These are phyloP conservation scores for Scrobipalpa costella DNA, from an alignment of 2,888 invertebrate genomes.

Conservation along the genomic window DNA sequence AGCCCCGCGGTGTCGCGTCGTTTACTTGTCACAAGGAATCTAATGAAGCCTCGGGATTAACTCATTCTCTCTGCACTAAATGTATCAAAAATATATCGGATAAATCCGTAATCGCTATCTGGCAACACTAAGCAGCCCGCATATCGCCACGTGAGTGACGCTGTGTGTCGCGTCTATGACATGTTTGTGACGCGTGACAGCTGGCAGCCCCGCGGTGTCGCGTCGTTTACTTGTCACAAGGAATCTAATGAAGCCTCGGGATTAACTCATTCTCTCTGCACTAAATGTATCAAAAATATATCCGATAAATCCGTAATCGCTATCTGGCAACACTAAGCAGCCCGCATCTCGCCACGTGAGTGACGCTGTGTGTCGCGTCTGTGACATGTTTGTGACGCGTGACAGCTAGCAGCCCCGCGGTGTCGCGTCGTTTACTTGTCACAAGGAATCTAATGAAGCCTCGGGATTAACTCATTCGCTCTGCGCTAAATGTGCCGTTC, in stretches of 20 bases:
- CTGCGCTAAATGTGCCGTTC: background rate
- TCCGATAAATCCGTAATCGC: too few species aligned
- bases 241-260: background rate
- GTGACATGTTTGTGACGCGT: constrained; percentile 9
- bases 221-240: background rate
- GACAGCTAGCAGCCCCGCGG: background rate
- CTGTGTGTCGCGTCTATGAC: too few species aligned
- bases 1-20: constrained; percentile 14
- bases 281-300: too few species aligned
- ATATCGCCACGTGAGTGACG: background rate
- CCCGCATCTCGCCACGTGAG: background rate
- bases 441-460: constrained; percentile 20
- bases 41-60: constrained; percentile 20
- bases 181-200: constrained; percentile 3
- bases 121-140: background rate
- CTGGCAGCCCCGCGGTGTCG: constrained; percentile 1
- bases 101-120: too few species aligned
- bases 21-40: constrained; percentile 4
- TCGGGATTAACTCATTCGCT: constrained; percentile 15
- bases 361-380: background rate
- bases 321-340: background rate
- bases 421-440: constrained; percentile 1
- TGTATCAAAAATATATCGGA: too few species aligned
- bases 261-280: background rate
- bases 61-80: constrained; percentile 1